Conservation (phyloP, 1,140 invertebrate species). For the Zaprionus ornatus region DNA sequence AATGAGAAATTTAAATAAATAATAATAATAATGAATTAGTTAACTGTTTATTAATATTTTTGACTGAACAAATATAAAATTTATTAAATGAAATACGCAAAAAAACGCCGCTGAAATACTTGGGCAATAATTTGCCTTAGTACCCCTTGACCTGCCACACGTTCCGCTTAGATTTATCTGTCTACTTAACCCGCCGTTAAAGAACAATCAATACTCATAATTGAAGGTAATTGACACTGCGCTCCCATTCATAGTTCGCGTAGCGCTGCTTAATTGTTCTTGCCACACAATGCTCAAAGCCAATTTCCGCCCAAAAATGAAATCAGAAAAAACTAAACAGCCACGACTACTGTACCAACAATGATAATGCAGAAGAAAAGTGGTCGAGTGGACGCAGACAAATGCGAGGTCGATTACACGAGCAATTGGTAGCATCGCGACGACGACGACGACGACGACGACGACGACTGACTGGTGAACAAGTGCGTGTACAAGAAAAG, state of each 20-base stretch:
- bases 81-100: neutral
- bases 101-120: neutral
- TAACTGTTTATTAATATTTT: too few species aligned
- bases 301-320: constrained; percentile 30
- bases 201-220: constrained; percentile 30
- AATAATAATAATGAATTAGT: too few species aligned
- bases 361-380: constrained; percentile 19
- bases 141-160: neutral
- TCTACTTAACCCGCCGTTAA: neutral
- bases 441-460: neutral
- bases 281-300: constrained; percentile 24
- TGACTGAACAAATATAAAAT: neutral
- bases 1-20: too few species aligned
- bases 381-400: constrained; percentile 37
- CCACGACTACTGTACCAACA: constrained; percentile 9
- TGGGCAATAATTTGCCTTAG: neutral
- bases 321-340: constrained; percentile 15
- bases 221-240: constrained; percentile 19
- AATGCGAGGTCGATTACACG: constrained; percentile 51
- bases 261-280: constrained; percentile 20
- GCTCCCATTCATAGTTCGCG: constrained; percentile 6
- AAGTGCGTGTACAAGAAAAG: constrained; percentile 44
- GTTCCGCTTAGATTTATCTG: neutral
- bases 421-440: constrained; percentile 50
- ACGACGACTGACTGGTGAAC: neutral